phyloP scores from a whole-genome alignment of 2,797 vertebrate species.

The Knipowitschia caucasica region DNA sequence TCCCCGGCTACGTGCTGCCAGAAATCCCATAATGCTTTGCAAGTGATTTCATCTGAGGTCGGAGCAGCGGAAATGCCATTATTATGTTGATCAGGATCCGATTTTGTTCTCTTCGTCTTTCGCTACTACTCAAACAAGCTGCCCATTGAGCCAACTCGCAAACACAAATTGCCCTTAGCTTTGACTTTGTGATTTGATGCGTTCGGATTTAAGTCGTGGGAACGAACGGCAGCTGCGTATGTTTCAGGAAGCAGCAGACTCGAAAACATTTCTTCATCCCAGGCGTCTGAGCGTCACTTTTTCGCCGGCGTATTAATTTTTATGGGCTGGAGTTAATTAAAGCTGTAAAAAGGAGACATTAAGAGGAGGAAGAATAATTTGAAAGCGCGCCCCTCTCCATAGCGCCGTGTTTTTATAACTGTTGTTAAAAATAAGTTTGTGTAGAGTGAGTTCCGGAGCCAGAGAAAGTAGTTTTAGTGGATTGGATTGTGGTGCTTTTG shows the following conservation, averaged over 20 bases:
- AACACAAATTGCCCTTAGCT: conserved; percentile 20
- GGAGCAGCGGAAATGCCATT: conserved; percentile 28
- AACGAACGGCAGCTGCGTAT: neutral
- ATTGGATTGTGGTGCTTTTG: neutral
- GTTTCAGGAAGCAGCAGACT: neutral
- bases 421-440: neutral
- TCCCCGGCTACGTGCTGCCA: conserved; percentile 38
- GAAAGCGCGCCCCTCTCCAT: conserved; percentile 4
- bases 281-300: conserved; percentile 1
- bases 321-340: conserved; percentile 11
- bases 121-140: conserved; percentile 26
- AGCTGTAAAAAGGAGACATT: conserved; percentile 6
- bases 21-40: conserved; percentile 36
- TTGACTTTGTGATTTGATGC: neutral
- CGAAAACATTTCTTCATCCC: conserved; percentile 8
- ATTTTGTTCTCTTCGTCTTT: conserved; percentile 23
- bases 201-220: neutral
- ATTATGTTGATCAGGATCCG: conserved; percentile 46
- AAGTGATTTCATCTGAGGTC: conserved; percentile 45
- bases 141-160: conserved; percentile 7
- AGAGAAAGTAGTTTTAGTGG: neutral
- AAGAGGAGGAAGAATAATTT: conserved; percentile 11
- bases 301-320: conserved; percentile 5
- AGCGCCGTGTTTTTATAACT: neutral
- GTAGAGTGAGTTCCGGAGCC: neutral